Base-by-base conservation (phyloP, 2,797 vertebrate genomes). In the Lutjanus argentimaculatus region DNA sequence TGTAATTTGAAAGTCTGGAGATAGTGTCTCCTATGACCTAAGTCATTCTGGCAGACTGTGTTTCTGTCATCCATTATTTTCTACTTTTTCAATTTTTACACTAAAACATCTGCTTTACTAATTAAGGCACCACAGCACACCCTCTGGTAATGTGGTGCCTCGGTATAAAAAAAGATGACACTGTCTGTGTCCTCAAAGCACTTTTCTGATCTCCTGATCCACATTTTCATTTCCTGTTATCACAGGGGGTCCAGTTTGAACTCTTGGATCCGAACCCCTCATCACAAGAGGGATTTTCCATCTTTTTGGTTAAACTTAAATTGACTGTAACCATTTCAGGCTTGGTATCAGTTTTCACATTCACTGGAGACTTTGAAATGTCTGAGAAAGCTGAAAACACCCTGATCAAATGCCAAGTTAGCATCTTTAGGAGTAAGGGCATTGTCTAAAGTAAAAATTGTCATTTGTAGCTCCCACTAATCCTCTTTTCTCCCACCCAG, bases 401-500 rank as follows among this genome's bases (percentile, higher is more conserved):
- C 22, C 25, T 65, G n/a, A 59, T 36, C 25, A 67, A 67, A 74
- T n/a, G 25, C 22, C n/a, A 75, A 70, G n/a, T 53, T 15, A 84
- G 15, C 48, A 53, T 77, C 62, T 84, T 48, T 7, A 1, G 58
- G 65, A 55, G 43, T 84, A 17, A 22, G 21, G 61, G 51, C 67
- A 65, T 67, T 76, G 82, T 87, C 64, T 75, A 22, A 84, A 83
- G 77, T 67, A 74, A 85, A 91, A 88, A 84, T 77, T 66, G 67
- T 83, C 1, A 83, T 86, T 85, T 84, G 80, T 69, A 78, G 57
- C 77, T 58, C 55, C 19, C 4, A 36, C 10, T 92, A 93, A 94
- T 93, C 93, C 91, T 90, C 91, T 90, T 93, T 87, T 72, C 80
- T 87, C 74, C 80, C 72, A 72, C 73, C 70, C 84, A 80, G 89